Percentiles rank a stretch among this genome's conserved stretches.
Evolutionary conservation across 2,888 invertebrate genomes (phyloP).

Genomic region (Archaeoteleia sp.): DNA sequence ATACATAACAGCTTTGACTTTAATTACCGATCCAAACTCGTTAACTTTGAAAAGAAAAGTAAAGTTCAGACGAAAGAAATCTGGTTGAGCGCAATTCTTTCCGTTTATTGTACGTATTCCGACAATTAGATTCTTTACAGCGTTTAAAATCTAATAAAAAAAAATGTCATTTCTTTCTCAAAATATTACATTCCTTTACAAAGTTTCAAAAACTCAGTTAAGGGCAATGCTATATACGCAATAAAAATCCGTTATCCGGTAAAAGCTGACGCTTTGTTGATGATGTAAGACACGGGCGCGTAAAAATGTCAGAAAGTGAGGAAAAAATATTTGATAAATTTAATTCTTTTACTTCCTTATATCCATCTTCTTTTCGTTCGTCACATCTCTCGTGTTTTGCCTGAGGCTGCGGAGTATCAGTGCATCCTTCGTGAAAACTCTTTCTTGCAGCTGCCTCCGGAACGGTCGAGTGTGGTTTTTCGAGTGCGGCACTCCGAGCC

Average conservation of each 20-base stretch:
- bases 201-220: no score
- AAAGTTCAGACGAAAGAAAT: no score
- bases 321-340: slow-evolving; percentile 45
- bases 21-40: no score
- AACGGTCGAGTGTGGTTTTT: slow-evolving; percentile 52
- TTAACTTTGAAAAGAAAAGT: no score
- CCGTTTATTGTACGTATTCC: no score
- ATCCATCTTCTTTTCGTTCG: slow-evolving; percentile 46
- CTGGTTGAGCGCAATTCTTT: no score
- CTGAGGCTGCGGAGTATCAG: slow-evolving; percentile 48
- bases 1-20: no score
- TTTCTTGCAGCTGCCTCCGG: slow-evolving; percentile 50
- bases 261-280: slow-evolving; percentile 23
- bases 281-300: slow-evolving; percentile 16
- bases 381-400: slow-evolving; percentile 49
- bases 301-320: slow-evolving; percentile 10
- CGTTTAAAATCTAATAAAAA: no score
- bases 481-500: slow-evolving; percentile 44
- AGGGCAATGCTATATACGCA: no score
- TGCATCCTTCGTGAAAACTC: slow-evolving; percentile 45
- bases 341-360: slow-evolving; percentile 49
- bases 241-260: slow-evolving; percentile 22
- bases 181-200: no score
- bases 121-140: no score
- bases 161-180: no score